These are phyloP conservation scores for Leucophenga montana DNA, from an alignment of 2,888 invertebrate genomes.

Conservation along the genomic window DNA sequence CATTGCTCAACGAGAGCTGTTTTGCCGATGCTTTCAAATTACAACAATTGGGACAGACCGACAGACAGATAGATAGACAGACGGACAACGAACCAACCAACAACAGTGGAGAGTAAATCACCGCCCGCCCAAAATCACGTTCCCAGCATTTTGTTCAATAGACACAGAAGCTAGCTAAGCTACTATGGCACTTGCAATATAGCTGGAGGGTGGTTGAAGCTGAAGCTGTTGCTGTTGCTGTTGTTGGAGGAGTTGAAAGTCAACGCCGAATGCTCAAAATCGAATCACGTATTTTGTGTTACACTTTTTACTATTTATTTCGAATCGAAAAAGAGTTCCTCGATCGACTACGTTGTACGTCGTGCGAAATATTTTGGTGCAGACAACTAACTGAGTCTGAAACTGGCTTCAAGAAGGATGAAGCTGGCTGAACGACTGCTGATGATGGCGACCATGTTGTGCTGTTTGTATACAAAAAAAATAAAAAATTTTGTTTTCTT, in stretches of 20 bases:
- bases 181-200: too few species aligned
- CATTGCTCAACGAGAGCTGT: slow-evolving; percentile 13
- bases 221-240: too few species aligned
- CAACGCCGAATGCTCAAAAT: slow-evolving; percentile 44
- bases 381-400: neutral
- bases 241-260: too few species aligned
- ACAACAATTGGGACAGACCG: slow-evolving; percentile 43
- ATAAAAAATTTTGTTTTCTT: slow-evolving; percentile 35
- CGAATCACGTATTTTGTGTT: slow-evolving; percentile 66
- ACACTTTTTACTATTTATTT: slow-evolving; percentile 50
- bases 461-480: slow-evolving; percentile 49
- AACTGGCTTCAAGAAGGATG: slow-evolving; percentile 29
- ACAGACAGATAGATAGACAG: slow-evolving; percentile 10
- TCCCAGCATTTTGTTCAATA: slow-evolving; percentile 38
- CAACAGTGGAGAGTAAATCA: slow-evolving; percentile 46
- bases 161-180: neutral
- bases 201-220: neutral
- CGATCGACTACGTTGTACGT: slow-evolving; percentile 37
- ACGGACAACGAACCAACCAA: too few species aligned
- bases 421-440: slow-evolving; percentile 46
- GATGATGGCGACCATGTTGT: slow-evolving; percentile 59
- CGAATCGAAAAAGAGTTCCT: slow-evolving; percentile 26
- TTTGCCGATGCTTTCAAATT: slow-evolving; percentile 18
- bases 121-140: slow-evolving; percentile 61
- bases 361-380: slow-evolving; percentile 53